A percentile compares a stretch with the other conserved stretches of the same genome.
These are phyloP conservation scores for Carapus acus DNA, from an alignment of 2,797 vertebrate species.

Conservation along the genomic window DNA sequence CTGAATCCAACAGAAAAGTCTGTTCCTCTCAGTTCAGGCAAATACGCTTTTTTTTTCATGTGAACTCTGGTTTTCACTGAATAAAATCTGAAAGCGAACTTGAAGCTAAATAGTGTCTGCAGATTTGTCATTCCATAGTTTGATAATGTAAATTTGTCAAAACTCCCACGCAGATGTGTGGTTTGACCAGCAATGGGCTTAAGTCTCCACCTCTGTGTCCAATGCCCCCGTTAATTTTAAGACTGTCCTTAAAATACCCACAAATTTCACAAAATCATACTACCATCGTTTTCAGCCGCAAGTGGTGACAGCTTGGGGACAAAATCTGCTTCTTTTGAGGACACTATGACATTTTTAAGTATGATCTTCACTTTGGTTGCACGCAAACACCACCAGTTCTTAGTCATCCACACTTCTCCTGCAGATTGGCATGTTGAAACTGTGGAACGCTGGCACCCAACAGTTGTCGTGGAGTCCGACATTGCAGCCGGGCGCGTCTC, in stretches of 20 bases:
- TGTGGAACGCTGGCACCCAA: conserved; percentile 91
- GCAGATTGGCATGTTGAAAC: conserved; percentile 82
- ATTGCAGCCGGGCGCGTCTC: conserved; percentile 87
- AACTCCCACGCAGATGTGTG: background rate
- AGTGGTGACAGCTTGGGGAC: too few relatives aligned
- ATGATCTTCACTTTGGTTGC: background rate
- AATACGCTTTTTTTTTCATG: too few relatives aligned
- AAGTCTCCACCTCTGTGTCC: background rate
- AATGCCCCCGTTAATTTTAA: background rate
- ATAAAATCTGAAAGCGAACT: too few relatives aligned
- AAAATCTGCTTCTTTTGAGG: too few relatives aligned
- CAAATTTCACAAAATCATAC: background rate
- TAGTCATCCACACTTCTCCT: conserved; percentile 61
- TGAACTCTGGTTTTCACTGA: too few relatives aligned
- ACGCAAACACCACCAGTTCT: background rate
- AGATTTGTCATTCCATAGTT: background rate
- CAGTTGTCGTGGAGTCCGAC: conserved; percentile 97
- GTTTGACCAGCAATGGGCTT: conserved; percentile 8
- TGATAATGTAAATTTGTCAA: background rate
- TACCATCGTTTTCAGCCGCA: background rate
- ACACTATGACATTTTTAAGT: too few relatives aligned
- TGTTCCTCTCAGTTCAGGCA: too few relatives aligned
- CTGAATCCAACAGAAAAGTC: too few relatives aligned
- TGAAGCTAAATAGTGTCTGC: too few relatives aligned
- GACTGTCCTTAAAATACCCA: background rate